A percentile compares a stretch with the other conserved stretches of the same genome.
phyloP scores from a whole-genome alignment of 2,888 invertebrate genomes.

The Gortyna flavago region DNA sequence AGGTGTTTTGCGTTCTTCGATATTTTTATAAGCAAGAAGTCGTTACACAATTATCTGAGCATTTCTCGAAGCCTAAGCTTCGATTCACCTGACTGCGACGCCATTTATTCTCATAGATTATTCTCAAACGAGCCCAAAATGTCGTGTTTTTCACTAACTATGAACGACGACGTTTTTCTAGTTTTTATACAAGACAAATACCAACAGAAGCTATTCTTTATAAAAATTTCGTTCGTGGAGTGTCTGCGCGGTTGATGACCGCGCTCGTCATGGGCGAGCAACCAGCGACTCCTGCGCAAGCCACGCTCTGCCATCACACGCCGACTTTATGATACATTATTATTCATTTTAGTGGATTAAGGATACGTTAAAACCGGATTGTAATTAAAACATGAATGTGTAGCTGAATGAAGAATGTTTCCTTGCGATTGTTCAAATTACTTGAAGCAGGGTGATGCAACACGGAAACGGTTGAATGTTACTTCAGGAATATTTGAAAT shows the following conservation, averaged over 20 bases:
- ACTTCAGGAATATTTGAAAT: constrained; percentile 2
- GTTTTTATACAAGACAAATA: constrained; percentile 65
- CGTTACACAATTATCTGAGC: background rate
- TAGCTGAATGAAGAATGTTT: constrained; percentile 58
- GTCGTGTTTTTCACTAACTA: constrained; percentile 49
- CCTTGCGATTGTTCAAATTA: constrained; percentile 55
- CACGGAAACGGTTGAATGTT: constrained; percentile 8
- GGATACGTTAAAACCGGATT: constrained; percentile 67
- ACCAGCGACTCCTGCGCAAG: constrained; percentile 69
- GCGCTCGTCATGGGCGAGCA: constrained; percentile 74
- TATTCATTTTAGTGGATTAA: constrained; percentile 68
- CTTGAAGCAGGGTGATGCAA: constrained; percentile 38
- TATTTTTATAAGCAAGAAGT: constrained; percentile 9
- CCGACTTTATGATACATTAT: constrained; percentile 67
- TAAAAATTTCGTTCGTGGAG: constrained; percentile 71
- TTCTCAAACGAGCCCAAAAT: constrained; percentile 34
- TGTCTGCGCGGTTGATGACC: constrained; percentile 76
- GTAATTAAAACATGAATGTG: constrained; percentile 61
- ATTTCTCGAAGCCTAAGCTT: constrained; percentile 11
- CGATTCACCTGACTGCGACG: constrained; percentile 14
- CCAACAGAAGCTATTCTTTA: constrained; percentile 68
- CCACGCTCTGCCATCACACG: constrained; percentile 62
- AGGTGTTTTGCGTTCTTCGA: background rate
- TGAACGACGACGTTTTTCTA: constrained; percentile 57
- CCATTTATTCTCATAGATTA: constrained; percentile 34